Conservation (phyloP, 2,888 invertebrate species). For the Cataglyphis livida region DNA sequence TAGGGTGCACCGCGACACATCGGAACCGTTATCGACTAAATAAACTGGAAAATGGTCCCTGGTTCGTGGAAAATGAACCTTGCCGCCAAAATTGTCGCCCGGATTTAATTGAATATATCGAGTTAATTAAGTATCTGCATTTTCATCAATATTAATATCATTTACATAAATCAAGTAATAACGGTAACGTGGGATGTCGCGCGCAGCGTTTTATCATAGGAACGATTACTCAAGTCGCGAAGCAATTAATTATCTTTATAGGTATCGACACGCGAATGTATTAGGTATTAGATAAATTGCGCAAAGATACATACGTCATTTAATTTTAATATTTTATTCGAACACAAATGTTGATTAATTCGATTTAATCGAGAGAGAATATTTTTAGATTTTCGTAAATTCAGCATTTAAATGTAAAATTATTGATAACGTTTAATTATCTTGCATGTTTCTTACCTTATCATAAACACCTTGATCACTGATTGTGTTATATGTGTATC, state of each 20-base stretch:
- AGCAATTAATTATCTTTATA: constrained; percentile 36
- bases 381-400: background rate
- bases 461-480: background rate
- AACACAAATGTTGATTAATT: background rate
- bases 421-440: background rate
- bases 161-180: constrained; percentile 49
- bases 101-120: constrained; percentile 49
- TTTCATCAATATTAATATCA: constrained; percentile 53
- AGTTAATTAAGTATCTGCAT: constrained; percentile 50
- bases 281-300: constrained; percentile 12
- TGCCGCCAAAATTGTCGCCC: constrained; percentile 38
- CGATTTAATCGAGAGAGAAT: background rate
- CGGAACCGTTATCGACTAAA: constrained; percentile 48
- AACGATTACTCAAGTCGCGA: constrained; percentile 39
- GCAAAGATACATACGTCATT: background rate
- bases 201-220: constrained; percentile 5
- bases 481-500: background rate
- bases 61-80: constrained; percentile 46
- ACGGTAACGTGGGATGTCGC: constrained; percentile 21
- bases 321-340: background rate
- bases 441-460: background rate
- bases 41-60: constrained; percentile 48
- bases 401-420: background rate
- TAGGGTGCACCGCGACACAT: constrained; percentile 39
- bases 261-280: background rate